Conservation (phyloP, 2,888 invertebrate species). For the Phlogophora meticulosa region DNA sequence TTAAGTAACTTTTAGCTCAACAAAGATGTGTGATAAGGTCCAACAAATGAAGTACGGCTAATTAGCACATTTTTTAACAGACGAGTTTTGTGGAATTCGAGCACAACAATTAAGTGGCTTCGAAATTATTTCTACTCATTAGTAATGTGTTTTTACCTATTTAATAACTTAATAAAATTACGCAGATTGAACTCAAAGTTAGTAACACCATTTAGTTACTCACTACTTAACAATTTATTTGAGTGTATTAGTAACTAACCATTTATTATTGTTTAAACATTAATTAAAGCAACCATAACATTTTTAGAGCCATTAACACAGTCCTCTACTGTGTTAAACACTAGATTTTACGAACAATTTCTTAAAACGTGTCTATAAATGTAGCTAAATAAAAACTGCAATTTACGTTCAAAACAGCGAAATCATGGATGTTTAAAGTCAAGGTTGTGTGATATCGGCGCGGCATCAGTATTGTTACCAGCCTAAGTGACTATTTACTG, state of each 20-base stretch:
- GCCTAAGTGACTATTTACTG: conserved; percentile 67
- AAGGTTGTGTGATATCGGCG: conserved; percentile 55
- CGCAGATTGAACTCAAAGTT: conserved; percentile 3
- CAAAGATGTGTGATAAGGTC: conserved; percentile 61
- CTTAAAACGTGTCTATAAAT: not conserved
- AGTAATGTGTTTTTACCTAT: conserved; percentile 61
- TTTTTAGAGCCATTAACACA: too few species aligned
- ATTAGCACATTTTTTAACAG: conserved; percentile 65
- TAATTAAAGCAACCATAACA: too few species aligned
- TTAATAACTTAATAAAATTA: conserved; percentile 48
- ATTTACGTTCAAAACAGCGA: conserved; percentile 49
- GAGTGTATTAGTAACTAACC: not conserved
- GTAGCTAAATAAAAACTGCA: conserved; percentile 18
- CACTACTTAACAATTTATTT: not conserved
- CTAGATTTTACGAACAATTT: not conserved
- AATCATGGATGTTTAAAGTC: conserved; percentile 53
- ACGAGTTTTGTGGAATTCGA: conserved; percentile 68
- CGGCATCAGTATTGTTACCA: conserved; percentile 56
- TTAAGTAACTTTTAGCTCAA: conserved; percentile 56
- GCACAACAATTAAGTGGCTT: conserved; percentile 71
- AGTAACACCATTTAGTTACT: not conserved
- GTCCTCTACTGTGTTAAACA: not conserved
- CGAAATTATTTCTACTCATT: conserved; percentile 72
- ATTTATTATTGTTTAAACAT: too few species aligned
- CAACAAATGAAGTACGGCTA: conserved; percentile 63